Base-by-base conservation (phyloP, 2,113 vertebrate species). In the Brachirus orientalis region DNA sequence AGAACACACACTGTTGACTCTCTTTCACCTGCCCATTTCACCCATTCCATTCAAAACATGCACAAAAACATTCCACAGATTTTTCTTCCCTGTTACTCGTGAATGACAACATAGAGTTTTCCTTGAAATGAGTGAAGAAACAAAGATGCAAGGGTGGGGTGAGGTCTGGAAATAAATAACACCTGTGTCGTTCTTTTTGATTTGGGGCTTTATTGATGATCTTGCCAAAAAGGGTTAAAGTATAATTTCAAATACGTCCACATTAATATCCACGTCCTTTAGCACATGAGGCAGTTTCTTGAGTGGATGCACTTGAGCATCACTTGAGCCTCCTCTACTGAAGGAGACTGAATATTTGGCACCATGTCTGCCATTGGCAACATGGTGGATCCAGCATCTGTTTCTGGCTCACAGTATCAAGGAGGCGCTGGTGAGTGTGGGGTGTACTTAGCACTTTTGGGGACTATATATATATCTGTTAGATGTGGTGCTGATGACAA, bases 311-410 rank as follows among this genome's bases (percentile, higher is more conserved):
- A 69, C 74, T 79, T 81, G 57, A 87, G 45, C 66, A 61, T 73
- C 51, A 78, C 54, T 71, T 68, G 58, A 77, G 63, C 72, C 65
- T 69, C 68, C 52, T 58, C 61, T 41, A 13, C 64, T 66, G 63
- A 83, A 83, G 69, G 75, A 80, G 82, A 78, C 45, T 44, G 59
- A 20, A n/a, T 72, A 50, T 56, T 85, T 84, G 82, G 82, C 82
- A 84, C 67, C 84, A 60, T 65, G 46, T 35, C 64, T 63, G 70
- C 56, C 60, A 67, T 57, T 46, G 85, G 84, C 84, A 83, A 62
- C 79, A 63, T 55, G 72, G 84, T 74, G 73, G 69, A 69, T 64
- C 61, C 68, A 65, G 78, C 86, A 89, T 86, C 85, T 86, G 87
- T 80, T 75, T 86, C 79, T 79, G 73, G 72, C 69, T 84, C 68